These are phyloP conservation scores for Conchocele bisecta DNA, from an alignment of 2,888 invertebrate genomes.

Conservation along the genomic window DNA sequence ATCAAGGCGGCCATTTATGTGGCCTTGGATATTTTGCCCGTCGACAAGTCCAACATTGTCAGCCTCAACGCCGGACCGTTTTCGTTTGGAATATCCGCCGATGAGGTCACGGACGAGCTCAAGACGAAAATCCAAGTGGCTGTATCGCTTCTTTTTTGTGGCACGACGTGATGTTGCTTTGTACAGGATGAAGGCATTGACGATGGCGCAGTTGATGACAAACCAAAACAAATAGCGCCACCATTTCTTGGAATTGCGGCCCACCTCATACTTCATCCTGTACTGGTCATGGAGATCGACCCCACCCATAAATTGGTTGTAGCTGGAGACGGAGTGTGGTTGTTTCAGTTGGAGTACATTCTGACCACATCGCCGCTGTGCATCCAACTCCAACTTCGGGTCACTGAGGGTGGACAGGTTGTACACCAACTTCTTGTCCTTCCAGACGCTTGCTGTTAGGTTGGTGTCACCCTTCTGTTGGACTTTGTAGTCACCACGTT, in stretches of 20 bases:
- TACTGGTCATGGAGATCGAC: slow-evolving; percentile 53
- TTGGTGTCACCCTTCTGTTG: slow-evolving; percentile 13
- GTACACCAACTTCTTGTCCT: too few relatives aligned
- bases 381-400: slow-evolving; percentile 3
- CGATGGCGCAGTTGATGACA: slow-evolving; percentile 37
- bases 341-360: slow-evolving; percentile 19
- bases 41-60: too few relatives aligned
- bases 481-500: slow-evolving; percentile 17
- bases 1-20: slow-evolving; percentile 1
- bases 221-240: slow-evolving; percentile 49
- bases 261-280: slow-evolving; percentile 30
- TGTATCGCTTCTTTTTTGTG: slow-evolving; percentile 24
- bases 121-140: slow-evolving; percentile 25
- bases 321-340: slow-evolving; percentile 32
- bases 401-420: slow-evolving; percentile 42
- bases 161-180: background rate
- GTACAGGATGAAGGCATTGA: slow-evolving; percentile 40
- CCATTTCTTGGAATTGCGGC: slow-evolving; percentile 41
- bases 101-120: slow-evolving; percentile 17
- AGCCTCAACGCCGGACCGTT: too few relatives aligned
- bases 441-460: too few relatives aligned
- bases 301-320: slow-evolving; percentile 53
- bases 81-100: slow-evolving; percentile 25
- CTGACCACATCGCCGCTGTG: too few relatives aligned
- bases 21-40: slow-evolving; percentile 8